Conservation (phyloP, 92 coral and sea anemone genomes). For the Umimayanthus chanpuru region DNA sequence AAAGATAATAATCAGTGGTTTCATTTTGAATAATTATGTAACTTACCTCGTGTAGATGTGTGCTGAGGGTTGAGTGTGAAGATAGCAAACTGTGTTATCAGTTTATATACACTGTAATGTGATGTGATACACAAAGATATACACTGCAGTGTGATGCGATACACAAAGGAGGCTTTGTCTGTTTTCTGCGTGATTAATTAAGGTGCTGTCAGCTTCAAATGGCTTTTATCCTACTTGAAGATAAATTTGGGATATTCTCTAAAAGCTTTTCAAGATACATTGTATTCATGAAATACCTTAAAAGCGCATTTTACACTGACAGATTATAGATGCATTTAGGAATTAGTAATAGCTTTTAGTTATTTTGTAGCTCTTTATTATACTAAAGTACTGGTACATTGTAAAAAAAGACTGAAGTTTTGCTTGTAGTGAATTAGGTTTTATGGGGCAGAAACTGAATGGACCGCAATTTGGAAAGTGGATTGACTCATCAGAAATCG, state of each 20-base stretch:
- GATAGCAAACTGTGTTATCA: neutral
- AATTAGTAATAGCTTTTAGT: too few species aligned
- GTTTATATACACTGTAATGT: slow-evolving; percentile 7
- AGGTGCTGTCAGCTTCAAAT: neutral
- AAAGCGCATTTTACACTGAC: too few species aligned
- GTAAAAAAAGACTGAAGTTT: too few species aligned
- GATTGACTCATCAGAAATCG: too few species aligned
- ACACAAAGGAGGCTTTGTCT: slow-evolving; percentile 20
- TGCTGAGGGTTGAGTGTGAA: neutral
- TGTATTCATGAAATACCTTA: neutral
- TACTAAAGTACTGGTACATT: too few species aligned
- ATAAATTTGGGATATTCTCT: neutral
- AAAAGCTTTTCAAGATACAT: neutral
- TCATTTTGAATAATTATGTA: neutral
- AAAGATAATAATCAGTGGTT: neutral
- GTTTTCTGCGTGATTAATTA: slow-evolving; percentile 2
- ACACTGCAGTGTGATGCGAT: neutral
- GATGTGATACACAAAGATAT: neutral
- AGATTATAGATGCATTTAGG: neutral
- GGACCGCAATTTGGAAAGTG: too few species aligned
- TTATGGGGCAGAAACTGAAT: too few species aligned
- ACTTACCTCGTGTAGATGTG: neutral
- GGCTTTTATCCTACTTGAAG: neutral
- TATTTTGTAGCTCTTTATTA: too few species aligned
- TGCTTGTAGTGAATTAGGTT: too few species aligned